Evolutionary conservation across 64 coral and sea anemone genomes (phyloP), one percentile per base, ranked within the genome.

Genomic region (Cladopsammia gracilis): DNA sequence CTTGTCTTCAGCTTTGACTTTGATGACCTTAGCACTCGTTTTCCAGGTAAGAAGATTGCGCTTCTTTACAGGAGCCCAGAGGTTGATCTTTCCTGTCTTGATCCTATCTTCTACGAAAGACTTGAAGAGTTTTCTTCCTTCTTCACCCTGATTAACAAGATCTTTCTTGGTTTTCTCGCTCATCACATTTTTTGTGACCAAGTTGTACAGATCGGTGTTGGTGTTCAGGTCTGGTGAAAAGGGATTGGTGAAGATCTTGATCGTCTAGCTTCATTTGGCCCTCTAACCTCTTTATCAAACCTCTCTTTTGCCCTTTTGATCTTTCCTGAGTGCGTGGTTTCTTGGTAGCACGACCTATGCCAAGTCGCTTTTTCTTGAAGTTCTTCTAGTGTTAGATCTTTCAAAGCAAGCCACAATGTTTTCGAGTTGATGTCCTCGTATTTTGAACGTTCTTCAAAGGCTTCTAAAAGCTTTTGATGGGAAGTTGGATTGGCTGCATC

Each of bases 11-110:
- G 79, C 79, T 64, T 83, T 83, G 53, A 83, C 79, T 64, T 83
- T 77, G 75, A 77, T 77, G 75, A 77, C 75, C 47, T 77, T 77
- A 77, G 46, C 75, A 77, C 75, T 77, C 75, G 48, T 77, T 77
- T 77, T 77, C 75, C 75, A 77, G 48, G 75, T 77, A 77, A 77
- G 75, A 77, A 77, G 75, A 77, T 77, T 77, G 75, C 46, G 75
- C 75, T 77, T 77, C 75, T 77, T 77, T 77, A 77, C 48, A 77
- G 75, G 75, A 77, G 77, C 20, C 77, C 77, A 80, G 15, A 80
- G 77, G 49, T 80, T 80, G 23, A 80, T 56, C 58, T 80, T 80
- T 26, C 50, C 77, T 80, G 13, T 26, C 58, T 80, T 53, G 53
- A 80, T 80, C 23, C 77, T 53, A 58, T 80, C 77, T 61, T 80